Evolutionary conservation across 2,797 vertebrate species (phyloP).

Genomic region (Apodemus agrarius): DNA sequence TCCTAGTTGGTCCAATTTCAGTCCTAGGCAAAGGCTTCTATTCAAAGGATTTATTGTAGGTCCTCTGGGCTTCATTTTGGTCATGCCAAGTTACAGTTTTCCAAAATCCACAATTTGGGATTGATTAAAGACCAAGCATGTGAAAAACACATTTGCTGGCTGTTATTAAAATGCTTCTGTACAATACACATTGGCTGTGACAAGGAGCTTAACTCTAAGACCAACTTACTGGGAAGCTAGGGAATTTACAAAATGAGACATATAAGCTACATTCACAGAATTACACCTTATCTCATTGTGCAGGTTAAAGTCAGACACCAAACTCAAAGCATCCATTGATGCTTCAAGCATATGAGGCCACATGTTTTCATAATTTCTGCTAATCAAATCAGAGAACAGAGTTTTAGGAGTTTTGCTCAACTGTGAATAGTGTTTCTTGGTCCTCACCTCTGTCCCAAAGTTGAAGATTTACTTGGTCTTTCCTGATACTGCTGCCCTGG

Average conservation of each 20-base stretch:
- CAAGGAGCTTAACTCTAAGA: not conserved
- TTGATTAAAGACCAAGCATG: not conserved
- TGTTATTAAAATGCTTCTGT: not conserved
- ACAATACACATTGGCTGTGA: not conserved
- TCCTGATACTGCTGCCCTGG: not conserved
- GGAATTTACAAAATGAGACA: not conserved
- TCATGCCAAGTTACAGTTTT: not conserved
- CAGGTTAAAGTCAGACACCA: not conserved
- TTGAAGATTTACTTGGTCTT: not conserved
- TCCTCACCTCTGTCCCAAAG: not conserved
- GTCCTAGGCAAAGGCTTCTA: not conserved
- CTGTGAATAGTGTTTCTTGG: not conserved
- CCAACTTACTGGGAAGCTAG: not conserved
- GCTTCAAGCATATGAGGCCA: not conserved
- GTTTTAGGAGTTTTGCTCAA: not conserved
- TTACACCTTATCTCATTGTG: not conserved
- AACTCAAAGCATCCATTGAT: not conserved
- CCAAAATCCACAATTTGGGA: not conserved
- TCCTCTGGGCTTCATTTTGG: not conserved
- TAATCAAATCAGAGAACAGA: not conserved
- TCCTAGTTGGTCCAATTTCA: not conserved
- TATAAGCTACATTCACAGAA: not conserved
- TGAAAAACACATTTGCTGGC: not conserved
- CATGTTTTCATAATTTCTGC: not conserved
- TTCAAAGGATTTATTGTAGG: not conserved